Base-by-base conservation (phyloP, 2,113 vertebrate species). In the Neotoma lepida region DNA sequence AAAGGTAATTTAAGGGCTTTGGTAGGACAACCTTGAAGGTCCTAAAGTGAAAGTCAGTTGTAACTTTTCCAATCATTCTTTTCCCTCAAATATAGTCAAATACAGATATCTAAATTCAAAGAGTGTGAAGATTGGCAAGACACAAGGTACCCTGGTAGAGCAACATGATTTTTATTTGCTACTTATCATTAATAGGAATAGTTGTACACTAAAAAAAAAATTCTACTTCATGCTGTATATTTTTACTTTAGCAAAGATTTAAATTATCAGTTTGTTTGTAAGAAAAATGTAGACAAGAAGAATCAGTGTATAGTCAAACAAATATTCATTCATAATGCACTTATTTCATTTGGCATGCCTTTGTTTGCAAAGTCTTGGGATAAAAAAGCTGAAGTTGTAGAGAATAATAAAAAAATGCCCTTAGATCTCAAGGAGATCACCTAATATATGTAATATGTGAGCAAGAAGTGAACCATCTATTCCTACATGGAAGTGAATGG, bases 221-320 rank as follows among this genome's bases (percentile, higher is more conserved):
- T 85, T 74, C 7, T 91, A 64, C 61, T 76, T 82, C 71, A 89
- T 28, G 6, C 70, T 56, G 9, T 63, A 28, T 89, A 90, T 49
- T 87, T 39, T 68, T 87, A 87, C 22, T 70, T 51, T 54, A 39
- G 18, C 41, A 88, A 90, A 58, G 18, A 49, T 13, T 73, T 41
- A 92, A 88, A 88, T 84, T 78, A 51, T 89, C 90, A 90, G 4
- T 39, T 61, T 86, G 33, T 74, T 9, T 90, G 22, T 92, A 86
- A 90, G 46, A 92, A 92, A 94, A 94, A 86, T 54, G 39, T 58
- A 68, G 41, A 51, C 15, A 77, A 76, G 90, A 85, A 41, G 24
- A 74, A 73, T 4, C 49, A 26, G 30, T 68, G 4, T 85, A 49
- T 3, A 49, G 7, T 71, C 58, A 94, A 56, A 80, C 49, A 85